These are phyloP conservation scores for Drosophila cognata DNA, from an alignment of 2,888 invertebrate genomes.

Conservation along the genomic window DNA sequence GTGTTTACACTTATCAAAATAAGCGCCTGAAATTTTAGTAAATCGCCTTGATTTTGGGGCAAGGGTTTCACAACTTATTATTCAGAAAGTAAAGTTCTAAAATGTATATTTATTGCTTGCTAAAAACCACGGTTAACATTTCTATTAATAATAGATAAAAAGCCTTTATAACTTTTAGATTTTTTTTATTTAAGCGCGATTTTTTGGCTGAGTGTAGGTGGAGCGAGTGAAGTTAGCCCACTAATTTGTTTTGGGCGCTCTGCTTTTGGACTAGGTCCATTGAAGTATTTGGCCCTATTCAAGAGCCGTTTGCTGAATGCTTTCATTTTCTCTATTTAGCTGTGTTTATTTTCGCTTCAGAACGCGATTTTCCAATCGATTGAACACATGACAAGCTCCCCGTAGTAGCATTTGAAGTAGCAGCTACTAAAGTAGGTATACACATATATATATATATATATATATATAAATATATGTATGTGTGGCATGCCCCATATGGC, in stretches of 20 bases:
- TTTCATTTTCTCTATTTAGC: conserved; percentile 76
- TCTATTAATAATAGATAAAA: background rate
- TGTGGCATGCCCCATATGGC: conserved; percentile 45
- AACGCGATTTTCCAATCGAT: conserved; percentile 79
- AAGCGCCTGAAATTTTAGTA: background rate
- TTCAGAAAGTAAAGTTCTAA: background rate
- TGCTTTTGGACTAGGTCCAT: conserved; percentile 24
- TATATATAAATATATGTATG: conserved; percentile 3
- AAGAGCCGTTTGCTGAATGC: conserved; percentile 35
- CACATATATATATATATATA: conserved; percentile 25
- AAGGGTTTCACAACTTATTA: background rate
- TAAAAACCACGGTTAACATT: background rate
- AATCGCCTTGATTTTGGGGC: background rate
- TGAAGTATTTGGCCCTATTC: conserved; percentile 29
- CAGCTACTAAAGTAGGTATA: conserved; percentile 54
- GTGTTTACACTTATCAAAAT: conserved; percentile 66
- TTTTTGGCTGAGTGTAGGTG: conserved; percentile 11
- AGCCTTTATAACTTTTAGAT: background rate
- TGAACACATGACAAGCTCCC: conserved; percentile 73
- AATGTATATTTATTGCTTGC: background rate
- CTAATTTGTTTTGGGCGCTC: conserved; percentile 27
- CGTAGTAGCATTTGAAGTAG: background rate
- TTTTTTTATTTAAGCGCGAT: background rate
- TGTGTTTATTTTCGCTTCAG: conserved; percentile 79
- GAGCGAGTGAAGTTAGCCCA: conserved; percentile 28